These are phyloP conservation scores for Acanthosepion pharaonis DNA, from an alignment of 2,888 invertebrate genomes.

Conservation along the genomic window DNA sequence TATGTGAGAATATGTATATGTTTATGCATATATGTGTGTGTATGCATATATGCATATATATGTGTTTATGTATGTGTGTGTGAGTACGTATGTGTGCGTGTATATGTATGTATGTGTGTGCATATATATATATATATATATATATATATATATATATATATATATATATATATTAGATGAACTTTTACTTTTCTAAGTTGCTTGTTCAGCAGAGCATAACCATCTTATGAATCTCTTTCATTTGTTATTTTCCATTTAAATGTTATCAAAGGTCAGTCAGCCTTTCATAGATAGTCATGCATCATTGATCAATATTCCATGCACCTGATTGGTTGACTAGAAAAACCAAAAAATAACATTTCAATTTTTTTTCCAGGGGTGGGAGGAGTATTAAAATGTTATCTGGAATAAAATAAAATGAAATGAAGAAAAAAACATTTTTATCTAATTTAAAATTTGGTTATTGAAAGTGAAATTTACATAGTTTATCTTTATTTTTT, in stretches of 20 bases:
- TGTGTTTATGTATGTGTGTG: too few relatives aligned
- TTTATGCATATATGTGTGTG: too few relatives aligned
- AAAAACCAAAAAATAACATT: slow-evolving; percentile 34
- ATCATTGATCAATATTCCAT: neutral
- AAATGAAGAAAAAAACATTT: neutral
- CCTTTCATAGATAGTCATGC: slow-evolving; percentile 4
- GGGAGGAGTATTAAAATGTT: neutral
- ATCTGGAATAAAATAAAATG: neutral
- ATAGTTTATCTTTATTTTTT: neutral
- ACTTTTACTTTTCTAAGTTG: neutral
- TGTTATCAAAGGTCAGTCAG: neutral
- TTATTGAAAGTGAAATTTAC: neutral
- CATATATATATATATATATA: too few relatives aligned
- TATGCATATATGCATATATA: too few relatives aligned
- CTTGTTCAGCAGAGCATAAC: neutral
- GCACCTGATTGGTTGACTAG: neutral
- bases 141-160: too few relatives aligned
- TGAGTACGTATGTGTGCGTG: too few relatives aligned
- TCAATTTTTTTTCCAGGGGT: neutral
- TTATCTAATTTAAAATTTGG: neutral
- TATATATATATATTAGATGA: neutral
- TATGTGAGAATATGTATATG: too few relatives aligned
- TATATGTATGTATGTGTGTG: too few relatives aligned
- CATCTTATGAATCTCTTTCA: neutral
- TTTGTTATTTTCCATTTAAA: neutral